Evolutionary conservation across 2,113 vertebrate genomes (phyloP), one percentile per base, ranked within the genome.

Genomic region (Melanostigma gelatinosum): DNA sequence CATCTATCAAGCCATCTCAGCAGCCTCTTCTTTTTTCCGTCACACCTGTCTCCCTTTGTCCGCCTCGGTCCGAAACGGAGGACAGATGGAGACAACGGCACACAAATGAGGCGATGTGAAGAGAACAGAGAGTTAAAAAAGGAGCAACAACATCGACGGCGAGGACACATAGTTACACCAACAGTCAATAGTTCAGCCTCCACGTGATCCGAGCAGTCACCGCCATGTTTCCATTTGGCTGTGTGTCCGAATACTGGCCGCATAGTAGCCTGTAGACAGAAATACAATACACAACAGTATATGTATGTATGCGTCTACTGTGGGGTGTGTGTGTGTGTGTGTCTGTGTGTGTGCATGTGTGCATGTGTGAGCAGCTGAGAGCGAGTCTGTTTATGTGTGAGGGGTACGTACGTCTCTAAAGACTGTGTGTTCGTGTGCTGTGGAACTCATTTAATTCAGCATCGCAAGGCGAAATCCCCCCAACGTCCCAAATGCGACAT

Each of bases 401-500:
- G 20, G 32, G 22, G 8, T 10, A 10, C 6, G 40, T 58, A 20
- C 38, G n/a, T 68, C 40, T 54, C 27, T 15, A 24, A 62, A 32
- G 50, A 10, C 18, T n/a, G 46, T 34, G 4, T 72, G 63, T 46
- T 46, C 32, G n/a, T 52, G 15, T 46, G 55, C 32, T 67, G 54
- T 60, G 24, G n/a, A 77, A 72, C 34, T 3, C 50, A 68, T 64
- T 82, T 71, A 24, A 64, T 70, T 65, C 50, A 36, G n/a, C 18
- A 29, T 42, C 54, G 68, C 71, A 72, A 79, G 73, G 68, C 46
- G 65, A 83, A 76, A 44, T 32, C n/a, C 61, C 20, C 42, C 15
- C 57, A 88, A 76, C 57, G 76, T 74, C 65, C 80, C 65, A 78
- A 72, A 88, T 77, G 81, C 36, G 48, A 90, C 84, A 76, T 42